Base-by-base conservation (phyloP, 2,797 vertebrate genomes). In the Lutra lutra region DNA sequence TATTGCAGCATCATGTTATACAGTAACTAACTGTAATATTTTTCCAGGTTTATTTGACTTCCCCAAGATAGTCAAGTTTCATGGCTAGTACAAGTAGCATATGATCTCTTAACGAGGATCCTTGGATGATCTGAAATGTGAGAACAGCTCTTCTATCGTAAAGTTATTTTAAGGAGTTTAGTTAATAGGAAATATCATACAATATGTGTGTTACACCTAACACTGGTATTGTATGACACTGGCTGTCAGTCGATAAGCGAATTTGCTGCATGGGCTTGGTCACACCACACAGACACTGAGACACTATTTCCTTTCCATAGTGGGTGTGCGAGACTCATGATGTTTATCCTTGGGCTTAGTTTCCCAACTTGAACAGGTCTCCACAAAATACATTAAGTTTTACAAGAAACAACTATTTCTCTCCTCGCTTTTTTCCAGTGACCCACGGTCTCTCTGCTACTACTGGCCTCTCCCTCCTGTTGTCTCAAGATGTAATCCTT, bases 241-340 rank as follows among this genome's bases (percentile, higher is more conserved):
- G 29, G 56, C 38, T 64, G 3, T n/a, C 68, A 85, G 27, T 54
- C 32, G 10, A 5, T 14, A 62, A 75, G 72, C 66, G 15, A 54
- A 17, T 32, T 25, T 20, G 9, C 38, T 46, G 46, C 43, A 12
- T 14, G 32, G 32, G 5, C 7, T 91, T 51, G 8, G 7, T 38
- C 14, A 11, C 0, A 8, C 13, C 20, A 2, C 8, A 5, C 43
- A 48, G n/a, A 43, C 3, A 40, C 21, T 10, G 11, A 32, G 25
- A 58, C 3, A 7, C 4, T 15, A 13, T 66, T 87, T 80, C 54
- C 9, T 92, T 51, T 70, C 35, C 80, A 13, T 3, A 5, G 17
- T 23, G 48, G 29, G 13, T 12, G 4, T 14, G 4, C 1, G 18
- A 68, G 23, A 82, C 10, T 80, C 25, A n/a, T 17, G 17, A 48